Evolutionary conservation across 2,113 vertebrate genomes (phyloP).

Genomic region (Aplodontia rufa): DNA sequence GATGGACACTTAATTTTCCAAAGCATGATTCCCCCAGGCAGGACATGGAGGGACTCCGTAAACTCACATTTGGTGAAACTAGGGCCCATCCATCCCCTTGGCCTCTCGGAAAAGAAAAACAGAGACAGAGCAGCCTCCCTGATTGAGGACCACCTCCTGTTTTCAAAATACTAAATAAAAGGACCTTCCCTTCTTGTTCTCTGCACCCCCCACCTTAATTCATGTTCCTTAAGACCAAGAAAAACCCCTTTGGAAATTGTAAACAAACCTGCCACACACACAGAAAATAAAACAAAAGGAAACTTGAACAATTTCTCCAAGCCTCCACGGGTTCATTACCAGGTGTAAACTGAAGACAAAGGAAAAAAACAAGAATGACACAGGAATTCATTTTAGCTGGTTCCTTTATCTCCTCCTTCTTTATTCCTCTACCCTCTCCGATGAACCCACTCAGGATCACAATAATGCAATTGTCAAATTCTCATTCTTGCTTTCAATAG

Average conservation of each 20-base stretch:
- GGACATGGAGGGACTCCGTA: constrained; percentile 71
- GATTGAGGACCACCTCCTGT: constrained; percentile 34
- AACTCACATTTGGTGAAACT: constrained; percentile 62
- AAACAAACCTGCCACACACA: constrained; percentile 60
- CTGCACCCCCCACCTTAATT: neutral
- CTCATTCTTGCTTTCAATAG: constrained; percentile 58
- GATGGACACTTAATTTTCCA: constrained; percentile 76
- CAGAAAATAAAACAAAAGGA: constrained; percentile 54
- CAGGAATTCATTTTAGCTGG: neutral
- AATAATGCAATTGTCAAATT: constrained; percentile 54
- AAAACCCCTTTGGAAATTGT: constrained; percentile 65
- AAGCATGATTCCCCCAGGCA: constrained; percentile 66
- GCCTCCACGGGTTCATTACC: constrained; percentile 61
- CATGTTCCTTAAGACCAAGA: constrained; percentile 16
- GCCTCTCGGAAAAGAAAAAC: constrained; percentile 69
- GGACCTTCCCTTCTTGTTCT: neutral
- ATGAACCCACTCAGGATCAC: constrained; percentile 54
- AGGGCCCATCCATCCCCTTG: constrained; percentile 46
- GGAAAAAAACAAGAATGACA: constrained; percentile 62
- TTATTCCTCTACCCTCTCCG: constrained; percentile 5
- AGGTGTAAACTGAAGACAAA: constrained; percentile 72
- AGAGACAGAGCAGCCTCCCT: constrained; percentile 48
- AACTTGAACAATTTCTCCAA: constrained; percentile 40
- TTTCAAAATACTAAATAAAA: constrained; percentile 59
- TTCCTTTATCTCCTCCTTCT: constrained; percentile 57